Percentiles rank a stretch among this genome's conserved stretches.
These are phyloP conservation scores for Tuberolachnus salignus DNA, from an alignment of 2,888 invertebrate genomes.

Conservation along the genomic window DNA sequence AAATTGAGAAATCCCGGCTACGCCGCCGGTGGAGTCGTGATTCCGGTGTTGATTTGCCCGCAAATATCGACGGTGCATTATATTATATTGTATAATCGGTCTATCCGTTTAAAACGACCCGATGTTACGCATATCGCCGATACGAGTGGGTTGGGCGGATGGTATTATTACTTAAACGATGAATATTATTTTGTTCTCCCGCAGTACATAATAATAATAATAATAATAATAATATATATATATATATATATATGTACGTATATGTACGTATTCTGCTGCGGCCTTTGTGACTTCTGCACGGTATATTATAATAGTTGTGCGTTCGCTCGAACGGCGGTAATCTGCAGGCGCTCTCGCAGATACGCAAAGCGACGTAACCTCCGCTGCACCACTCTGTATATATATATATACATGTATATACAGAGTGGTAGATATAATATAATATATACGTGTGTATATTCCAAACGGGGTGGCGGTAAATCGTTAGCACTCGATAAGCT, in stretches of 20 bases:
- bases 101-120: constrained; percentile 3
- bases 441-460: too few species aligned
- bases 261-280: too few species aligned
- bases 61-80: too few species aligned
- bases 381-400: background rate
- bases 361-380: constrained; percentile 32
- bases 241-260: too few species aligned
- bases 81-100: background rate
- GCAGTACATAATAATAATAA: background rate
- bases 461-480: constrained; percentile 22
- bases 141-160: background rate
- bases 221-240: too few species aligned
- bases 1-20: too few species aligned
- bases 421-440: too few species aligned
- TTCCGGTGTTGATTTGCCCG: background rate
- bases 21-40: too few species aligned
- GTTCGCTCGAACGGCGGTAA: constrained; percentile 31
- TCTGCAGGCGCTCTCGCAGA: constrained; percentile 36
- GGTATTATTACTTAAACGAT: constrained; percentile 42
- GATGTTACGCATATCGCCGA: background rate
- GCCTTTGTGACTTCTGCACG: too few species aligned
- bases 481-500: constrained; percentile 54
- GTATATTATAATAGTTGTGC: too few species aligned
- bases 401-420: too few species aligned
- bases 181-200: constrained; percentile 42